These are phyloP conservation scores for Crypturellus undulatus DNA, from an alignment of 2,113 vertebrate genomes.

Conservation along the genomic window DNA sequence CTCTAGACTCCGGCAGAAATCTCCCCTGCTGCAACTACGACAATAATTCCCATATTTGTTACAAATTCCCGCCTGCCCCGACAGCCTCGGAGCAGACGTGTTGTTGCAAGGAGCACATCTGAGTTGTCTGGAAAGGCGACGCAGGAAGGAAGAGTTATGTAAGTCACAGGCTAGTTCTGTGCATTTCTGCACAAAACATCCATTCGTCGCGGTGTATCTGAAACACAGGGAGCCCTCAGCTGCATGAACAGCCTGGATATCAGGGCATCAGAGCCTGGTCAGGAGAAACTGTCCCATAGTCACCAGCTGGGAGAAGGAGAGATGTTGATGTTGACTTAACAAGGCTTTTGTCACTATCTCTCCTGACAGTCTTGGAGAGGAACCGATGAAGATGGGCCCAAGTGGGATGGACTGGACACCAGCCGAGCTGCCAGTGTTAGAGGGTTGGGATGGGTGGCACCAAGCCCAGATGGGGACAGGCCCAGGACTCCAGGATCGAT, in stretches of 20 bases:
- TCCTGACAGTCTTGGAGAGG: too few species aligned
- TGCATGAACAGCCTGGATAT: background rate
- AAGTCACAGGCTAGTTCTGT: background rate
- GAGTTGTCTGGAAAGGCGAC: background rate
- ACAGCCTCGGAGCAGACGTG: background rate
- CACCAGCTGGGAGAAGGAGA: background rate
- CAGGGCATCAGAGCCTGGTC: background rate
- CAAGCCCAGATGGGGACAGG: too few species aligned
- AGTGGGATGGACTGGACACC: too few species aligned
- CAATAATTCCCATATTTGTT: background rate
- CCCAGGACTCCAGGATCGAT: too few species aligned
- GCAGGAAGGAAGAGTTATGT: fast-evolving
- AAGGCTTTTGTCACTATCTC: too few species aligned
- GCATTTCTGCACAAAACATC: background rate
- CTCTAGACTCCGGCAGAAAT: background rate
- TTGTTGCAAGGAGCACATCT: background rate
- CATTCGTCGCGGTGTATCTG: background rate
- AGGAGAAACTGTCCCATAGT: background rate
- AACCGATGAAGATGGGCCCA: too few species aligned
- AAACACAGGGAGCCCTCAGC: background rate
- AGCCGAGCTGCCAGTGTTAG: too few species aligned
- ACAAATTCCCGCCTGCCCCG: background rate
- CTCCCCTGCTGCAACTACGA: background rate
- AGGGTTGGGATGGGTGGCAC: too few species aligned
- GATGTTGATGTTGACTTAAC: too few species aligned